Evolutionary conservation across 2,113 vertebrate genomes (phyloP), one percentile per base, ranked within the genome.

Genomic region (Suncus etruscus): DNA sequence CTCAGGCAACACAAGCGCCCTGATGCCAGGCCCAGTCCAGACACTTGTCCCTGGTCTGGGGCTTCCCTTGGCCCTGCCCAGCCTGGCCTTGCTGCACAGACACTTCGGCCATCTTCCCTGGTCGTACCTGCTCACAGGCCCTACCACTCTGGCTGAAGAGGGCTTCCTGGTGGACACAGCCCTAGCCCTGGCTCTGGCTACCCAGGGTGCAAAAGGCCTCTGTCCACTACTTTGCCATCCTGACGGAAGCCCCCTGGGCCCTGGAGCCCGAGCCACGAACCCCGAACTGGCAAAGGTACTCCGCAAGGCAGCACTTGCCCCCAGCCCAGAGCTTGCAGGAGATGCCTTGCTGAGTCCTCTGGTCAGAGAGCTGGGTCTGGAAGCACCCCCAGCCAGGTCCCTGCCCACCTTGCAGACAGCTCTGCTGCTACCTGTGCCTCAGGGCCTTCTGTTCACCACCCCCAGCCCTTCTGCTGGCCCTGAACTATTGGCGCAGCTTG

Each of bases 101-200:
- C 86, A 4, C 20, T 95, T 96, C 0, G 98, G 97, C n/a, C 80
- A 0, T 58, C 93, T 96, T 69, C 89, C 95, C 66, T 98, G 97
- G 98, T 32, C 96, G 6, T 86, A 14, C 11, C 95, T 98, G 75
- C 93, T 97, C 3, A 2, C 6, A 32, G 94, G 92, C 3, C 89
- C 95, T 7, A 69, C 73, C 32, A 0, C 6, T 1, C 90, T 98
- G 32, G 97, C 96, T 74, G 91, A 94, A 50, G 45, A 96, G 1
- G 98, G 98, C 18, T 98, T 98, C 77, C 24, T 51, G 27, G 87
- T 98, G 48, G 98, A 98, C 8, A 10, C 61, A 6, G 20, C 88
- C 66, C 95, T 97, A 66, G 95, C 95, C 24, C 45, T 11, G 3
- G 97, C 97, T 3, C 93, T 98, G 95, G 95, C 94, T 93, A 92